Base-by-base conservation (phyloP, 2,888 invertebrate species). In the Leucophenga maculata region DNA sequence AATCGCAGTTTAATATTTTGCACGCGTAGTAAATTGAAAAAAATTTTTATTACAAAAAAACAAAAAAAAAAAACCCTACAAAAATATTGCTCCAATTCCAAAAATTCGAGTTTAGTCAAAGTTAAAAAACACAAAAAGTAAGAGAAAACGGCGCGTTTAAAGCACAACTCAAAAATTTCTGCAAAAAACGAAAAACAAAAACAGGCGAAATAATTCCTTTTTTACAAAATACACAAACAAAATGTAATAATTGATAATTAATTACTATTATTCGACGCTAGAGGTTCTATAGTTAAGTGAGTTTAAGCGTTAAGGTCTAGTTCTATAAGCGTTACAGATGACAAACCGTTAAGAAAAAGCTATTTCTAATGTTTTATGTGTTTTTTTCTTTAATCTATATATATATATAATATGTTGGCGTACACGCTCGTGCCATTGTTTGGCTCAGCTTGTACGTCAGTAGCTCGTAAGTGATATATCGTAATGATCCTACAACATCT, bases 281-380 rank as follows among this genome's bases (percentile, higher is more conserved):
- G 85, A 80, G 84, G 86, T 85, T 85, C 76, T 85, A 84, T 74
- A 68, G 57, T 80, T 82, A 80, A 70, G 57, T 70, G 44, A 78
- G 46, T 57, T 73, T 67, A 60, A 75, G 71, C 18, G 69, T 46
- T 84, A 86, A 82, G 85, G 70, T 72, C 60, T 77, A 77, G 59
- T 70, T 65, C 66, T 84, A 85, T 48, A 46, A 64, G 46, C 20
- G 16, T n/a, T 14, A 6, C 4, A 20, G 62, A 4, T 32, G 60
- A 62, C 8, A 9, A 55, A 55, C 55, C 55, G 55, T 18, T 18
- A 16, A 13, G 3, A 18, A 39, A 60, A 26, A 18, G 57, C 69
- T 50, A 65, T 74, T 69, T 67, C 65, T 75, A 72, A 64, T 72
- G 69, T 55, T 68, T 59, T 70, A 59, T 67, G 67, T 70, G 65